phyloP scores from a whole-genome alignment of 2,113 vertebrate species.

The Mesocricetus auratus region DNA sequence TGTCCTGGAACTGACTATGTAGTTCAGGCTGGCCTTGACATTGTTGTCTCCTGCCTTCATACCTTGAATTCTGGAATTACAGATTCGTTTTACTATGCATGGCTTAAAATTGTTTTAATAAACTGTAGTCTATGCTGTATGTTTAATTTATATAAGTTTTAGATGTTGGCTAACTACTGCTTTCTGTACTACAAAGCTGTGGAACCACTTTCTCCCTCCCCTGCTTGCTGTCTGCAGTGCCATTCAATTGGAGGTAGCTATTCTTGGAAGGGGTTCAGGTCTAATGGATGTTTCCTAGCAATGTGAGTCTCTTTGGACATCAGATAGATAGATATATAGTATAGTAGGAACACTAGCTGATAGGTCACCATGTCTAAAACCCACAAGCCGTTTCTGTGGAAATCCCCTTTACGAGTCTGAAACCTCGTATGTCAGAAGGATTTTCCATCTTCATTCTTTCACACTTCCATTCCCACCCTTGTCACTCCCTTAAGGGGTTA shows the following conservation, averaged over 20 bases:
- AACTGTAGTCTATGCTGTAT: background rate
- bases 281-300: slow-evolving; percentile 29
- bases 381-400: slow-evolving; percentile 51
- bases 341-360: slow-evolving; percentile 20
- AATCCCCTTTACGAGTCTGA: slow-evolving; percentile 67
- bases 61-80: background rate
- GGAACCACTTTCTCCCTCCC: background rate
- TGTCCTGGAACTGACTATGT: background rate
- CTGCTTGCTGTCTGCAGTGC: background rate
- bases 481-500: slow-evolving; percentile 14
- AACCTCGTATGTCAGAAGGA: slow-evolving; percentile 2
- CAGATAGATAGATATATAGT: background rate
- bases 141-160: slow-evolving; percentile 8
- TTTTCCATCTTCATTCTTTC: slow-evolving; percentile 40
- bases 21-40: background rate
- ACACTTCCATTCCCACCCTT: background rate
- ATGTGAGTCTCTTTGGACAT: slow-evolving; percentile 36
- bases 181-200: background rate
- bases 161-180: background rate
- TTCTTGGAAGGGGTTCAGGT: slow-evolving; percentile 9
- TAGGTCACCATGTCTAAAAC: slow-evolving; percentile 14
- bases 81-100: background rate
- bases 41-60: background rate
- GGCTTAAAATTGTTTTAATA: background rate
- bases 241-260: background rate